Evolutionary conservation across 2,113 vertebrate species (phyloP), one percentile per base, ranked within the genome.

Genomic region (Prolemur simus): DNA sequence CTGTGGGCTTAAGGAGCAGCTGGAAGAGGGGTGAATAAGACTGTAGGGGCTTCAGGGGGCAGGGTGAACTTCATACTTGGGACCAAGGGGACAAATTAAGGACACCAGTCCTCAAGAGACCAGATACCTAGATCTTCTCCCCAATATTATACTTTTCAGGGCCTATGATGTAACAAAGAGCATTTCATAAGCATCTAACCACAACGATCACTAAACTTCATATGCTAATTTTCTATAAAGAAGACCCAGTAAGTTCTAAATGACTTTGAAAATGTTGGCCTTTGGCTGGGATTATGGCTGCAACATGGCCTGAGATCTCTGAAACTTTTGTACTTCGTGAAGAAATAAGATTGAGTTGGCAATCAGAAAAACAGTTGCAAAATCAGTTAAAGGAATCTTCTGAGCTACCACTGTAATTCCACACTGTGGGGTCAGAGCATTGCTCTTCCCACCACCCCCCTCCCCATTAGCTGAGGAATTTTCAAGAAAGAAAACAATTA

Each of bases 401-500:
- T 32, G 18, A 64, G 4, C 7, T 82, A 18, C 85, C 23, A 23
- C 23, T 89, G 42, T 52, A 3, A 47, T 92, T 87, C 76, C 52
- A 21, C 18, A 56, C 3, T 6, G 3, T 32, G 4, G 21, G 39
- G 34, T 76, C 34, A 2, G 13, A 45, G 88, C 27, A 64, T 45
- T 54, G 56, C 25, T 34, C 52, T 32, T 8, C 29, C 94, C 77
- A 23, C 76, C n/a, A 13, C 92, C 80, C 27, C 8, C 20, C 13
- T 12, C 68, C 11, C 29, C 47, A 87, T 58, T 91, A 92, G 64
- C 5, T 34, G 20, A 71, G 85, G 85, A 90, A 88, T 90, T 88
- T 94, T 94, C 97, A 96, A 93, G 82, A 94, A 97, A 97, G 94
- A 96, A 97, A 98, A 97, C 83, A 96, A 98, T 98, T 98, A 95